phyloP scores from a whole-genome alignment of 2,888 invertebrate species.

The Ichneumon xanthorius region DNA sequence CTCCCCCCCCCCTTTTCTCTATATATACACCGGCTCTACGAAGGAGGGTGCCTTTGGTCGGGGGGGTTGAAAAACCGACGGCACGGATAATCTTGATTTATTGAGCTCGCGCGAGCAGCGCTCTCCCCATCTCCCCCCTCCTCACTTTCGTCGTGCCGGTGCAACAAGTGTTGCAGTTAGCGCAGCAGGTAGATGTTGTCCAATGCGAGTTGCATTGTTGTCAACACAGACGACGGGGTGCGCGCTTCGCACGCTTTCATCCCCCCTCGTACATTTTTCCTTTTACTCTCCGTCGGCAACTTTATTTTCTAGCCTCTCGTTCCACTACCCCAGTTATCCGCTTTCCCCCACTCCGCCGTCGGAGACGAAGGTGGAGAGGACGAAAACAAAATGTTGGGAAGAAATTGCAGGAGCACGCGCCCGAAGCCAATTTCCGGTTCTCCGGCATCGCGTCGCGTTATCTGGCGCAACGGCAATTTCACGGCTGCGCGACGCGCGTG shows the following conservation, averaged over 20 bases:
- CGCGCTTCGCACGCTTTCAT: constrained; percentile 60
- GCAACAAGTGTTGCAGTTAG: constrained; percentile 70
- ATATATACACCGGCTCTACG: constrained; percentile 25
- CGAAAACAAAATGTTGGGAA: constrained; percentile 3
- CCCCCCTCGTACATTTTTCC: constrained; percentile 36
- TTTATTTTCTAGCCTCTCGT: neutral
- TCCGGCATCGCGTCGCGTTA: constrained; percentile 45
- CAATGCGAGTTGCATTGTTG: constrained; percentile 59
- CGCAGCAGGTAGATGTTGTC: constrained; percentile 69
- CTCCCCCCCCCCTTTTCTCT: constrained; percentile 27
- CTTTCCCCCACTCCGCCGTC: neutral
- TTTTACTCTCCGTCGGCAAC: constrained; percentile 18
- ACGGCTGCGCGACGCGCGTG: constrained; percentile 41
- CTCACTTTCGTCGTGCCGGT: constrained; percentile 32
- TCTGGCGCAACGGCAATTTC: constrained; percentile 52
- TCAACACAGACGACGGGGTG: constrained; percentile 65
- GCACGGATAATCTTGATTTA: constrained; percentile 70
- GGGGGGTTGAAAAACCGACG: constrained; percentile 54
- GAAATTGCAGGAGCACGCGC: constrained; percentile 45
- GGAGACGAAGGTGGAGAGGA: neutral
- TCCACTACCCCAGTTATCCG: constrained; percentile 8
- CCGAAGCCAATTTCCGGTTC: constrained; percentile 62
- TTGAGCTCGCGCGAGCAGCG: constrained; percentile 40
- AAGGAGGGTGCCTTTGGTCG: neutral
- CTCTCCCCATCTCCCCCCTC: constrained; percentile 6